A percentile compares a stretch with the other conserved stretches of the same genome.
These are phyloP conservation scores for Bolborhynchus lineola DNA, from an alignment of 2,113 vertebrate species.

Conservation along the genomic window DNA sequence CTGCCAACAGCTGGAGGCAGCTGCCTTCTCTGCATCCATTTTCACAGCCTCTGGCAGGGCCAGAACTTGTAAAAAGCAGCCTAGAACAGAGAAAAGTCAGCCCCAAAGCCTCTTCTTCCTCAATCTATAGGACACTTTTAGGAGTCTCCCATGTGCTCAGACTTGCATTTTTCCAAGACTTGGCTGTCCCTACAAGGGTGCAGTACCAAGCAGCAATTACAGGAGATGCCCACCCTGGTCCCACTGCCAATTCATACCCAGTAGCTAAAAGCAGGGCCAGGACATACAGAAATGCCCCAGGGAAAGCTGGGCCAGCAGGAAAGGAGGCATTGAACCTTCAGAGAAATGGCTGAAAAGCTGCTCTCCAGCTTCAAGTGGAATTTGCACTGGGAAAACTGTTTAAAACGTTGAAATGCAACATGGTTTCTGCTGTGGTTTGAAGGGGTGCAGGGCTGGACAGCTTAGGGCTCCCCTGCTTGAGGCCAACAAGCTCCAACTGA, in stretches of 20 bases:
- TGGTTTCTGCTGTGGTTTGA: background rate
- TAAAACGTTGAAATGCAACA: background rate
- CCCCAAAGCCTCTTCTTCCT: background rate
- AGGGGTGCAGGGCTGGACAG: background rate
- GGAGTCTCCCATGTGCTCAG: background rate
- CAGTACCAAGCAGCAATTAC: background rate
- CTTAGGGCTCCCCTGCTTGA: background rate
- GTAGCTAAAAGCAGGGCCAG: background rate
- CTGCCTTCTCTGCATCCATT: background rate
- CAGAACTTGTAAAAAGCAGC: background rate
- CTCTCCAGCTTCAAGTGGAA: rapidly evolving
- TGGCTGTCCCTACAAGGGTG: background rate
- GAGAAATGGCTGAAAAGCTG: background rate
- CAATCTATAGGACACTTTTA: background rate
- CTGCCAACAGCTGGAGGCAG: background rate
- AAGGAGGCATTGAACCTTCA: background rate
- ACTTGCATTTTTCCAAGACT: background rate
- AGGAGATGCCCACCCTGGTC: background rate
- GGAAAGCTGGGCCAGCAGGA: background rate
- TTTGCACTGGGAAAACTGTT: background rate
- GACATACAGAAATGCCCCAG: background rate
- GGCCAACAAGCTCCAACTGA: background rate
- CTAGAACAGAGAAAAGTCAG: background rate
- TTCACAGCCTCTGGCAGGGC: background rate
- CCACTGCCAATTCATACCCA: background rate